Evolutionary conservation across 1,140 invertebrate species (phyloP), one percentile per base, ranked within the genome.

Genomic region (Colletes gigas): DNA sequence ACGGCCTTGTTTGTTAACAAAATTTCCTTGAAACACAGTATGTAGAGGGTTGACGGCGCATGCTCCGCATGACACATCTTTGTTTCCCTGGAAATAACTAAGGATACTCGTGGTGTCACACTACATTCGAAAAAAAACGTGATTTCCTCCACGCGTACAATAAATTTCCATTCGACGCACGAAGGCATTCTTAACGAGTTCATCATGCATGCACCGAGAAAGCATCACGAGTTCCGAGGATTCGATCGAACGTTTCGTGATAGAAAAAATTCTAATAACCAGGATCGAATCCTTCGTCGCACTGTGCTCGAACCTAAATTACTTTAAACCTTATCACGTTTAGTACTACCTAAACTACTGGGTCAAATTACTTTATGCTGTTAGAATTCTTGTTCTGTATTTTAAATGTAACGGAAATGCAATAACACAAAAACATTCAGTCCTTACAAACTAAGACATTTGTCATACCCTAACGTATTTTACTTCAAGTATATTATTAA

Each of bases 141-240:
- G 9, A 9, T 30, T 10, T 39, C 9, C 6, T 47, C 39, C 3
- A 17, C 8, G 39, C 12, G 9, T 60, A 19, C 14, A 44, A 60
- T 52, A 77, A 82, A 77, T 50, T 77, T 77, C 21, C 60, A 81
- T 72, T 72, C 72, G 19, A 66, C 59, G 72, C 54, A 83, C 59
- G 57, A 59, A 69, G 65, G 39, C 57, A 81, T 82, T 70, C 78
- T 83, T 52, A 59, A 82, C 65, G 68, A 50, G 52, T 73, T 54
- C 21, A 66, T 77, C 79, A 57, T 73, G 50, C 80, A 73, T 14
- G 52, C 21, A 21, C 52, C 21, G 44, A 17, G 30, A 69, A 80
- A 66, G 59, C 66, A 82, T 47, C 21, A 7, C n/a, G 30, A 71
- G 44, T 2, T 19, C n/a, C 39, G 44, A 77, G 17, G 47, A 72